phyloP scores from a whole-genome alignment of 2,113 vertebrate species.

The Grallaria varia region DNA sequence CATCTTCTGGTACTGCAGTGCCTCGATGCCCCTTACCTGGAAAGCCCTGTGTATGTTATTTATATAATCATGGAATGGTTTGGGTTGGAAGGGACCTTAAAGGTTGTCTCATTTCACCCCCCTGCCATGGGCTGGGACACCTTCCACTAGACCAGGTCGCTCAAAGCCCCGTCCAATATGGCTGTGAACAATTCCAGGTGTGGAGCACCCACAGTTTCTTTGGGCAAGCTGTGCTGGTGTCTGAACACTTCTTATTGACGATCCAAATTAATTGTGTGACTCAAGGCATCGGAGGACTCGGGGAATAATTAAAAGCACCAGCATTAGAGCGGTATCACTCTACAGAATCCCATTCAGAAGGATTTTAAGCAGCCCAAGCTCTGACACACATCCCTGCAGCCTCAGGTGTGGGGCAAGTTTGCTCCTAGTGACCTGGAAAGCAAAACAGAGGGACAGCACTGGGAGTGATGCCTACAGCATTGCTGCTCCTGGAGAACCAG shows the following conservation, averaged over 20 bases:
- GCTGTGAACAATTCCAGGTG: not conserved
- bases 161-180: not conserved
- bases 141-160: not conserved
- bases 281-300: not conserved
- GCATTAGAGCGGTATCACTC: not conserved
- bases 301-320: not conserved
- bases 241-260: not conserved
- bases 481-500: not conserved
- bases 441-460: not conserved
- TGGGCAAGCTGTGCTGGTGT: not conserved
- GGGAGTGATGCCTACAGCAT: not conserved
- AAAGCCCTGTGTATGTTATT: not conserved
- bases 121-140: not conserved
- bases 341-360: not conserved
- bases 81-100: not conserved
- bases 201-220: not conserved
- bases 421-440: not conserved
- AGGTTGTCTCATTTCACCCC: not conserved
- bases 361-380: not conserved
- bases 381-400: not conserved
- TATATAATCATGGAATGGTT: not conserved
- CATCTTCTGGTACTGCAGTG: not conserved
- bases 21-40: fast-evolving
- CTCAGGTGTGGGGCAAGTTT: not conserved
- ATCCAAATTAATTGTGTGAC: not conserved